Conservation (phyloP, 2,888 invertebrate species). For the Lasioglossum lativentre region DNA sequence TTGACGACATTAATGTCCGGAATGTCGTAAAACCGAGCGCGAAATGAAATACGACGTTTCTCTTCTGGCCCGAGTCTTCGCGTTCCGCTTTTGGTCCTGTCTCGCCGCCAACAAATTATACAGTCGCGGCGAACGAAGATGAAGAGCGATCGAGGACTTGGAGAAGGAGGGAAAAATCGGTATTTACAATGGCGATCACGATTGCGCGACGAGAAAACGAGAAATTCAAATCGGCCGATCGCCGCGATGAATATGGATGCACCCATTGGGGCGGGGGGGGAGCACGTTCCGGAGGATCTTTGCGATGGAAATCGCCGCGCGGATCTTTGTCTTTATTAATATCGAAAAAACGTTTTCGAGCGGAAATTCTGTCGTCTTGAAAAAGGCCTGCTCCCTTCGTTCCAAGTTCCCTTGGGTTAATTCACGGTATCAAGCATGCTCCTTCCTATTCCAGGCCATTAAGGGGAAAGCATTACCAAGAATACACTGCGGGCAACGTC, state of each 20-base stretch:
- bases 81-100: slow-evolving; percentile 45
- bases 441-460: slow-evolving; percentile 52
- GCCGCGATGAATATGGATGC: slow-evolving; percentile 70
- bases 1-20: slow-evolving; percentile 54
- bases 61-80: slow-evolving; percentile 3
- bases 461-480: slow-evolving; percentile 36
- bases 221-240: slow-evolving; percentile 72
- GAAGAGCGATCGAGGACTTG: not conserved
- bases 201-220: slow-evolving; percentile 56
- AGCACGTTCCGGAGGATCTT: slow-evolving; percentile 55
- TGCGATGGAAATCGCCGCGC: slow-evolving; percentile 59
- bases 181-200: slow-evolving; percentile 61
- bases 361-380: slow-evolving; percentile 3
- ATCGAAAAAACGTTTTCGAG: slow-evolving; percentile 41
- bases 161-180: slow-evolving; percentile 50
- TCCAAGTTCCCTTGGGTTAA: not conserved
- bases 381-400: not conserved
- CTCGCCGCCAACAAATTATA: slow-evolving; percentile 52
- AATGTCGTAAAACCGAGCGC: slow-evolving; percentile 52
- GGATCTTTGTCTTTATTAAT: slow-evolving; percentile 56
- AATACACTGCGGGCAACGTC: slow-evolving; percentile 11
- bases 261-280: slow-evolving; percentile 22
- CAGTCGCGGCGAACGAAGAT: slow-evolving; percentile 10
- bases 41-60: slow-evolving; percentile 60
- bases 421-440: slow-evolving; percentile 46